Conservation (phyloP, 2,888 invertebrate genomes). For the Drosophila prostipennis region DNA sequence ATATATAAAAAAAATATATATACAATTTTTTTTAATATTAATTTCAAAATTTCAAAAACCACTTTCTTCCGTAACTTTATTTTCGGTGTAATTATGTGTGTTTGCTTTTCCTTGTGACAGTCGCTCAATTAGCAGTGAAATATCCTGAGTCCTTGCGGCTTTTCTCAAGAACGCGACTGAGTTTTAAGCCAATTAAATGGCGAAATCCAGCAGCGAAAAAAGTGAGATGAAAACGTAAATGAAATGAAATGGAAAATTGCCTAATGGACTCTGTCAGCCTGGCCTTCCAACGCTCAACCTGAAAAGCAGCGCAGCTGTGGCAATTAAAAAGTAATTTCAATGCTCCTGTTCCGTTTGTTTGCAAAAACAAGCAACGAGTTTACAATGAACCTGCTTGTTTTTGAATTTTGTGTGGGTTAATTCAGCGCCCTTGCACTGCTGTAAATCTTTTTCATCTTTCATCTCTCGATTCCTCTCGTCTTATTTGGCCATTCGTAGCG, state of each 20-base stretch:
- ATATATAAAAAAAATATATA: no score
- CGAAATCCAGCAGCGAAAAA: slow-evolving; percentile 22
- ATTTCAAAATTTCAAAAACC: no score
- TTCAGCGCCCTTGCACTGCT: slow-evolving; percentile 30
- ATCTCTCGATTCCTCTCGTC: slow-evolving; percentile 41
- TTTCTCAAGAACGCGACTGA: slow-evolving; percentile 24
- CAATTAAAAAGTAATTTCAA: slow-evolving; percentile 73
- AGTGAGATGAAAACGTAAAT: slow-evolving; percentile 28
- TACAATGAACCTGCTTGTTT: slow-evolving; percentile 31
- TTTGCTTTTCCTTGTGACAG: slow-evolving; percentile 32
- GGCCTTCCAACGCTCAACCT: no score
- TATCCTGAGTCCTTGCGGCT: slow-evolving; percentile 35
- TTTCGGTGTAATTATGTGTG: slow-evolving; percentile 11
- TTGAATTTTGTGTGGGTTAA: slow-evolving; percentile 22
- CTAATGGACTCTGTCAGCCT: slow-evolving; percentile 70
- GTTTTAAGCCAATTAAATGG: slow-evolving; percentile 73
- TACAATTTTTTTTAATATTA: no score
- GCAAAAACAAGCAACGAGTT: slow-evolving; percentile 48
- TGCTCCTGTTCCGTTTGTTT: slow-evolving; percentile 57
- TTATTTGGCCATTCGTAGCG: slow-evolving; percentile 41
- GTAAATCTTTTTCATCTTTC: slow-evolving; percentile 70
- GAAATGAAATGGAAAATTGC: slow-evolving; percentile 57
- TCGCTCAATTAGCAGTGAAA: slow-evolving; percentile 36
- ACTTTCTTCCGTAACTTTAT: not conserved
- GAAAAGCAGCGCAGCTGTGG: slow-evolving; percentile 57